These are phyloP conservation scores for Phoebastria nigripes DNA, from an alignment of 2,797 vertebrate genomes.

Conservation along the genomic window DNA sequence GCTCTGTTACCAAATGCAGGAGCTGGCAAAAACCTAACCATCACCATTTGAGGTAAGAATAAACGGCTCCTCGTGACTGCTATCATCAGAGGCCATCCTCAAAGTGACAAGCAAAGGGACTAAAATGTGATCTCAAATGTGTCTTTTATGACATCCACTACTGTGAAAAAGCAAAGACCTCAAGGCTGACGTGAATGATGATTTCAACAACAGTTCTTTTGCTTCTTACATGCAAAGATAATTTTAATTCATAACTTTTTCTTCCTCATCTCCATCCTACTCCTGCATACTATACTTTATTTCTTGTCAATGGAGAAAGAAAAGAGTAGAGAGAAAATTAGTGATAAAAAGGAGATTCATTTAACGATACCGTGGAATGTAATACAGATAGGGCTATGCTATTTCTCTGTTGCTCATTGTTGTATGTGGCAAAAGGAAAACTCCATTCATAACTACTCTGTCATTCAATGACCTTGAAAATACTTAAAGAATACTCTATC, in stretches of 20 bases:
- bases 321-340: neutral
- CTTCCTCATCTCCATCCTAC: neutral
- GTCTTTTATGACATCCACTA: neutral
- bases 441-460: neutral
- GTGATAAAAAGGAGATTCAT: neutral
- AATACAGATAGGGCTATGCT: neutral
- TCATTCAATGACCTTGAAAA: neutral
- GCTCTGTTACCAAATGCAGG: neutral
- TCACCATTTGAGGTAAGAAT: neutral
- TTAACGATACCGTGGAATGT: neutral
- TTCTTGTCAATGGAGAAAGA: neutral
- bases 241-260: neutral
- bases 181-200: neutral
- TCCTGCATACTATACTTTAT: neutral
- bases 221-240: neutral
- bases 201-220: neutral
- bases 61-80: neutral
- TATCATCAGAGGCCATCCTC: neutral
- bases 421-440: neutral
- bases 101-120: neutral
- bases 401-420: neutral
- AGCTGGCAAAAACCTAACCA: neutral
- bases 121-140: neutral
- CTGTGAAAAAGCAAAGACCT: neutral
- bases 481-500: neutral